Evolutionary conservation across 2,797 vertebrate species (phyloP).

Genomic region (Graptemys geographica): DNA sequence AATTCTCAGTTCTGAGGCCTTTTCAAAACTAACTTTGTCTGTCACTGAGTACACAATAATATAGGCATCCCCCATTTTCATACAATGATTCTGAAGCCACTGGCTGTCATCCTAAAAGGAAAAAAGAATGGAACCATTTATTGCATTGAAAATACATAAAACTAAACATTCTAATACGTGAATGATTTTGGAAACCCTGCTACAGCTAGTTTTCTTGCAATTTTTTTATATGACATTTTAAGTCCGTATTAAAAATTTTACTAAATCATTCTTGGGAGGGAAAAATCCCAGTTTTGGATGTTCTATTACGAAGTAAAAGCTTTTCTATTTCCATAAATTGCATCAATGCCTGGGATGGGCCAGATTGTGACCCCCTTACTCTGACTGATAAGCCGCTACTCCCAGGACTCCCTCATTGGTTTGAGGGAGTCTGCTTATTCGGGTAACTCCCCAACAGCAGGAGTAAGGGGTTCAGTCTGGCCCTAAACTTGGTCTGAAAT

Average conservation of each 20-base stretch:
- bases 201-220: background rate
- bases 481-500: background rate
- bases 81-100: slow-evolving; percentile 97
- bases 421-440: background rate
- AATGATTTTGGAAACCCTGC: background rate
- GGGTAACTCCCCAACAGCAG: background rate
- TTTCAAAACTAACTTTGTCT: slow-evolving; percentile 98
- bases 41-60: slow-evolving; percentile 99
- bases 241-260: background rate
- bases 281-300: background rate
- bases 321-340: background rate
- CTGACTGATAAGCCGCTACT: background rate
- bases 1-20: slow-evolving; percentile 96
- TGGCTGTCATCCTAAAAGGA: slow-evolving; percentile 90
- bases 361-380: background rate
- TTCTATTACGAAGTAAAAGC: background rate
- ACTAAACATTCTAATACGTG: background rate
- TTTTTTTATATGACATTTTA: too few species aligned
- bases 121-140: background rate
- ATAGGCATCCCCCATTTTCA: slow-evolving; percentile 98
- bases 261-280: background rate
- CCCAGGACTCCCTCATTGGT: background rate
- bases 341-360: background rate
- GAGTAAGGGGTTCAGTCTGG: background rate
- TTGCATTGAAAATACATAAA: background rate